Evolutionary conservation across 2,113 vertebrate genomes (phyloP).

Genomic region (Callochromis pleurospilus): DNA sequence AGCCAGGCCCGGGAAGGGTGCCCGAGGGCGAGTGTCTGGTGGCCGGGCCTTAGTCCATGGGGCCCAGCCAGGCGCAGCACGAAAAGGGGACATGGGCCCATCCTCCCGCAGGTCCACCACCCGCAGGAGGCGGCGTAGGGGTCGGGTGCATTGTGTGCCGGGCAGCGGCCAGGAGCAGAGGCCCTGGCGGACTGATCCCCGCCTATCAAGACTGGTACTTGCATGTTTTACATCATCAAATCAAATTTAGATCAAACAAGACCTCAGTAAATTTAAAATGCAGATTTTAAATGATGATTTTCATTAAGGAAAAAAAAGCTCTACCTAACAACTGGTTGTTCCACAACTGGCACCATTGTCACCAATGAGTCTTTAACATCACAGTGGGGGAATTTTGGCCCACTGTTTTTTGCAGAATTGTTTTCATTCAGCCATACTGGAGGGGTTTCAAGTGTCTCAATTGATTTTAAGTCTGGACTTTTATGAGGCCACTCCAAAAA

Average conservation of each 20-base stretch:
- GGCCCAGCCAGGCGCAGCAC: accelerated
- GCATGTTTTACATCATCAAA: neutral
- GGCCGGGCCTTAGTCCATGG: neutral
- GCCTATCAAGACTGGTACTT: neutral
- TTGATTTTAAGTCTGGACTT: neutral
- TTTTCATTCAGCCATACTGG: neutral
- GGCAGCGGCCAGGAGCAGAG: neutral
- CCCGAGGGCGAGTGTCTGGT: neutral
- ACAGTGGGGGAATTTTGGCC: neutral
- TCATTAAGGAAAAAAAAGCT: neutral
- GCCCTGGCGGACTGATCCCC: neutral
- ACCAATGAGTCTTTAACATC: neutral
- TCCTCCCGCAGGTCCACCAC: neutral
- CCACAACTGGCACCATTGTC: neutral
- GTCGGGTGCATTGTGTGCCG: neutral
- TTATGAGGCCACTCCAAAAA: neutral
- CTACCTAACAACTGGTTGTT: neutral
- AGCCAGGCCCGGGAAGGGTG: neutral
- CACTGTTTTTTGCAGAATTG: neutral
- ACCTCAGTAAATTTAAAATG: neutral
- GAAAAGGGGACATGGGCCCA: neutral
- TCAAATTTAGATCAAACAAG: neutral
- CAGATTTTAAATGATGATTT: neutral
- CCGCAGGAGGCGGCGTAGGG: neutral
- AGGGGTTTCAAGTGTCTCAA: neutral